These are phyloP conservation scores for Tachypleus tridentatus DNA, from an alignment of 1,140 invertebrate species.

Conservation along the genomic window DNA sequence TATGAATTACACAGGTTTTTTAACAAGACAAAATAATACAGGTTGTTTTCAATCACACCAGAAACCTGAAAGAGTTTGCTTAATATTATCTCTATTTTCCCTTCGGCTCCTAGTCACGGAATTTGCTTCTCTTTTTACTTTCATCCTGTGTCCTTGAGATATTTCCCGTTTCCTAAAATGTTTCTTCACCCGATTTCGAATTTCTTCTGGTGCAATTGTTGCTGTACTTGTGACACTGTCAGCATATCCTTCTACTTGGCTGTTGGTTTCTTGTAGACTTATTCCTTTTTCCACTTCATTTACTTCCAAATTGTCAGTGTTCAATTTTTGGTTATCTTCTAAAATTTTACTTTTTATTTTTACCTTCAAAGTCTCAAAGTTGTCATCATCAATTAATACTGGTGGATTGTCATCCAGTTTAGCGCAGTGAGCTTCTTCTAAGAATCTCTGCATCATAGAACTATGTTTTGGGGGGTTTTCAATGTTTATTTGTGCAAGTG, in stretches of 20 bases:
- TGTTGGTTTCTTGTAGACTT: slow-evolving; percentile 20
- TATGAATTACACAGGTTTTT: too few relatives aligned
- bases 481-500: background rate
- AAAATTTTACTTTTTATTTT: slow-evolving; percentile 28
- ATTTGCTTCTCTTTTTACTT: slow-evolving; percentile 83
- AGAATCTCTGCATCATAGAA: slow-evolving; percentile 11
- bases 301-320: slow-evolving; percentile 24
- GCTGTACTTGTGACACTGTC: slow-evolving; percentile 50
- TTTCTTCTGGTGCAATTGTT: slow-evolving; percentile 74
- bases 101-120: slow-evolving; percentile 66
- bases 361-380: slow-evolving; percentile 28
- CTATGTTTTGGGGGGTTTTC: background rate
- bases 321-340: slow-evolving; percentile 19
- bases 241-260: slow-evolving; percentile 28
- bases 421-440: background rate
- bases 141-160: slow-evolving; percentile 46
- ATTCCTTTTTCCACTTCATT: slow-evolving; percentile 28
- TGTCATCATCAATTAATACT: slow-evolving; percentile 11
- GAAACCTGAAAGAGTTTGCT: slow-evolving; percentile 37
- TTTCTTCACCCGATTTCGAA: slow-evolving; percentile 62
- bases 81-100: slow-evolving; percentile 70
- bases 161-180: slow-evolving; percentile 49
- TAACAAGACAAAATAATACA: too few relatives aligned
- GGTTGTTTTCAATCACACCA: too few relatives aligned
- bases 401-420: background rate